A percentile compares a stretch with the other conserved stretches of the same genome.
Evolutionary conservation across 2,113 vertebrate species (phyloP).

Genomic region (Dicentrarchus labrax): DNA sequence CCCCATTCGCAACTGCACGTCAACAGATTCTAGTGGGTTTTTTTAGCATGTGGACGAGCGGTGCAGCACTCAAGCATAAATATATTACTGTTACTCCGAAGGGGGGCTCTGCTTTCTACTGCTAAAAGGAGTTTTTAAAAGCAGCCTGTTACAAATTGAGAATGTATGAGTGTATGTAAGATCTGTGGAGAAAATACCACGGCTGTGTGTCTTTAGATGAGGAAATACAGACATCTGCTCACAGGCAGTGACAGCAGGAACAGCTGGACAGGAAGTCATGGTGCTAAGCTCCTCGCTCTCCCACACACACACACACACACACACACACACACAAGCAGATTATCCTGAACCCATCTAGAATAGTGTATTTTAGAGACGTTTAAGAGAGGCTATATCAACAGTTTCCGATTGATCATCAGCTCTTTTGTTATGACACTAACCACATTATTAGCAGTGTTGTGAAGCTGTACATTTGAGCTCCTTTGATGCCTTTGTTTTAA

Average conservation of each 20-base stretch:
- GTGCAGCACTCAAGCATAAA: slow-evolving; percentile 38
- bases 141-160: slow-evolving; percentile 8
- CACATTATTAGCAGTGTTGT: slow-evolving; percentile 26
- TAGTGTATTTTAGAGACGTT: slow-evolving; percentile 34
- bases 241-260: slow-evolving; percentile 69
- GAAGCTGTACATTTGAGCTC: slow-evolving; percentile 12
- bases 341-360: slow-evolving; percentile 47
- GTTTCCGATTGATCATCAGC: slow-evolving; percentile 20
- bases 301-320: slow-evolving; percentile 26
- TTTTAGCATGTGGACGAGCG: background rate
- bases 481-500: slow-evolving; percentile 53
- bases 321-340: slow-evolving; percentile 37
- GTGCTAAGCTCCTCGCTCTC: slow-evolving; percentile 44
- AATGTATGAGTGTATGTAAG: slow-evolving; percentile 12
- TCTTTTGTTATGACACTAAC: slow-evolving; percentile 36
- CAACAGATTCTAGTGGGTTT: slow-evolving; percentile 9
- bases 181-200: slow-evolving; percentile 15
- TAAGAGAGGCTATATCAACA: slow-evolving; percentile 24
- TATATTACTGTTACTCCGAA: slow-evolving; percentile 52
- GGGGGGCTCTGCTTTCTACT: slow-evolving; percentile 31
- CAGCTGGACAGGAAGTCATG: slow-evolving; percentile 79
- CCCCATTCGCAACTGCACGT: slow-evolving; percentile 15
- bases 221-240: slow-evolving; percentile 76
- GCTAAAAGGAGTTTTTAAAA: slow-evolving; percentile 33
- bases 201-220: slow-evolving; percentile 37